Evolutionary conservation across 2,888 invertebrate species (phyloP), one percentile per base, ranked within the genome.

Genomic region (Trachelus troglodyta): DNA sequence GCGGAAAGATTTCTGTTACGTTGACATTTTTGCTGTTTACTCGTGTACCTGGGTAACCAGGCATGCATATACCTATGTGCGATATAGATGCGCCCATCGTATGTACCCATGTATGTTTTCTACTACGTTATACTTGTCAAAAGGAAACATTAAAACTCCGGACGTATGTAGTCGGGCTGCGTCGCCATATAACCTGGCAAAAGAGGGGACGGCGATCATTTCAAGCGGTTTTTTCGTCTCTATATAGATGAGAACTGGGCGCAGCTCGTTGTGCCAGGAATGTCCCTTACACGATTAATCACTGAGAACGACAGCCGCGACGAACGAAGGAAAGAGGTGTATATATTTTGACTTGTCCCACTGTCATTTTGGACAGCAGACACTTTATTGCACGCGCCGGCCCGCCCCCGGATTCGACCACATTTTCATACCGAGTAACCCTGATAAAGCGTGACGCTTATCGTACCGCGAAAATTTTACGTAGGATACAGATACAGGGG

Each of bases 211-310:
- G 56, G 23, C 56, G 71, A 71, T 71, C 34, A 71, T 71, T 71
- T 71, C 12, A 71, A 71, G 71, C 71, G 71, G 71, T 30, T 71
- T 71, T 71, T 71, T 33, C 33, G 23, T 31, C 71, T 71, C 33
- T 71, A 71, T 71, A 71, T 71, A 71, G 31, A 31, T 31, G 33
- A 34, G 34, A 83, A 85, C 85, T 71, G 33, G 33, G 84, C 83
- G 84, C 85, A 82, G 84, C 82, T 85, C 82, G 83, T 86, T 86
- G 85, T 71, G 71, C 80, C 78, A 83, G 81, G 80, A 82, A 83
- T 71, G 83, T 81, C 82, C 82, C 81, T 84, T 82, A 80, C 85
- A 81, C 86, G 85, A 87, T 87, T 87, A 87, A 87, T 87, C 87
- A 87, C 86, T 87, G 87, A 84, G 86, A 84, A 83, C 81, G 80